Evolutionary conservation across 1,140 invertebrate genomes (phyloP), one percentile per base, ranked within the genome.

Genomic region (Aphaenogaster floridana): DNA sequence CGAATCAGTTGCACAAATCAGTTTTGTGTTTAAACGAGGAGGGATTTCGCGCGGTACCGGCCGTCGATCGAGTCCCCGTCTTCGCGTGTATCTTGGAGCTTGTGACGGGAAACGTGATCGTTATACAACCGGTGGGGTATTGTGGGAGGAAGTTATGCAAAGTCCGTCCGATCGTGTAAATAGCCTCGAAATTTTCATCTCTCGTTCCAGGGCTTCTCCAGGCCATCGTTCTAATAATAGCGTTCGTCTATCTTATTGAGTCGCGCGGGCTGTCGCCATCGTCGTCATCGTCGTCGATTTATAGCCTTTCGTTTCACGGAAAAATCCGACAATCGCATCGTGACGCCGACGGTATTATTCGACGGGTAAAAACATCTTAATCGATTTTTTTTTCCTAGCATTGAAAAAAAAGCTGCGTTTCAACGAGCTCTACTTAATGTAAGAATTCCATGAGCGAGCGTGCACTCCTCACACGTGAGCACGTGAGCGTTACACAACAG

Each of bases 101-200:
- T 69, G 48, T 50, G 28, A 54, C 15, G 42, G 59, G 88, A 91
- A 91, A 92, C 87, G 92, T 89, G 91, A 89, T 86, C 87, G 88
- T 92, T 92, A 92, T 84, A 90, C 87, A 92, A 92, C 68, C 21
- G 39, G 34, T 34, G 63, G 15, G 79, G 71, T 69, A 54, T 71
- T 71, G 64, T 59, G 9, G 21, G 39, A 81, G 66, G 79, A 81
- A 71, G 52, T 81, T 71, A 81, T 71, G 48, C 21, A 21, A 80
- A 78, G 48, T 78, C 59, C 57, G 39, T 15, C 48, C 34, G n/a
- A 34, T 50, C 42, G 66, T 42, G 63, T 21, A 45, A 69, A 69
- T 45, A 81, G 21, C 50, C 78, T 81, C 78, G 50, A 81, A 81
- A 81, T 69, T 69, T 69, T 69, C 48, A 69, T 69, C 36, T 68